Evolutionary conservation across 2,888 invertebrate genomes (phyloP), one percentile per base, ranked within the genome.

Genomic region (Camponotus fellah): DNA sequence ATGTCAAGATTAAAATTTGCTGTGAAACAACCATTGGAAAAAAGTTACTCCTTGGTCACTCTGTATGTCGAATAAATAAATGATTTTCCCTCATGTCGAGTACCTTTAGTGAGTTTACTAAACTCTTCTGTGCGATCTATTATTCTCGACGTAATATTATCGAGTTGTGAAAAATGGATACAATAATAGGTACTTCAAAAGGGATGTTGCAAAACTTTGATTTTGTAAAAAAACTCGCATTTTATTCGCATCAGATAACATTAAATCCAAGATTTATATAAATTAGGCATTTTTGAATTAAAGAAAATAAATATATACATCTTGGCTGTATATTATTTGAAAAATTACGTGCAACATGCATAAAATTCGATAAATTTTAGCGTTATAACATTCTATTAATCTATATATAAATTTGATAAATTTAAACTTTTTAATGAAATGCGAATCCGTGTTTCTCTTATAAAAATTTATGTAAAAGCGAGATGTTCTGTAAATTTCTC

Each of bases 11-110:
- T 5, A 10, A 49, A 76, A 49, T 14, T 62, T 3, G 37, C 3
- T 60, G 17, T 0, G 2, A 40, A 65, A 76, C 34, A 10, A 21
- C 21, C 37, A 49, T 65, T 17, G 65, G 49, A 17, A 17, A 12
- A 53, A 46, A 9, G 26, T 43, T 74, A 26, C 4, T 60, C n/a
- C 65, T 75, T 8, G 21, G 10, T 53, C 37, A 53, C 21, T 32
- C 58, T 14, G 26, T 69, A 69, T 21, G 26, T 53, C 64, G 74
- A 72, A 87, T 89, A 86, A 89, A 84, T 86, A 89, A 81, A 65
- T 65, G 71, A 80, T 80, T 64, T 66, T 12, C 26, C 60, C 21
- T 82, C 34, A 49, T 60, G 58, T 21, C 65, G 60, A 53, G 71
- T 37, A 40, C 40, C 17, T 65, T 49, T 14, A 46, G 65, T 79